A percentile compares a stretch with the other conserved stretches of the same genome.
These are phyloP conservation scores for Heliconius sara DNA, from an alignment of 2,888 invertebrate species.

Conservation along the genomic window DNA sequence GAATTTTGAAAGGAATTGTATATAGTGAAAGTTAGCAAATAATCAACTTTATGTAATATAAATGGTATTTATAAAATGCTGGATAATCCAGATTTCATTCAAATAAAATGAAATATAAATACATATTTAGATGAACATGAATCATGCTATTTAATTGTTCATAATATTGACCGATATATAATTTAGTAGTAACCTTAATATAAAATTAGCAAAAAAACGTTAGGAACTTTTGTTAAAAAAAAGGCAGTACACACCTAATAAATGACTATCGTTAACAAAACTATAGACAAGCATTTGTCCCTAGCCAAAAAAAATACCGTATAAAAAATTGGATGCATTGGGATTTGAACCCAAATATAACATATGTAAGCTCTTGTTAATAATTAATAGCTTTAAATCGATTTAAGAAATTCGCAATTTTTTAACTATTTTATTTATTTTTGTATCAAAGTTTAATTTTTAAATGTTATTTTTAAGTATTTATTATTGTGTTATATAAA, in stretches of 20 bases:
- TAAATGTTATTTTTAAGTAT: not conserved
- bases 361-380: too few species aligned
- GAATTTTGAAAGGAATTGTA: not conserved
- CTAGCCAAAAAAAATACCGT: too few species aligned
- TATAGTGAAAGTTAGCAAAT: not conserved
- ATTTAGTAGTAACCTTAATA: not conserved
- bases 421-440: too few species aligned
- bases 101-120: not conserved
- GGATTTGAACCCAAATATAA: too few species aligned
- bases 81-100: not conserved
- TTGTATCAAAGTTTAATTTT: not conserved
- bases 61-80: not conserved
- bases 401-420: too few species aligned
- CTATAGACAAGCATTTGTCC: too few species aligned
- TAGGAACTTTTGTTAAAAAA: not conserved
- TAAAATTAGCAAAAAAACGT: not conserved
- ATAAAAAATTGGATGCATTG: too few species aligned
- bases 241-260: not conserved
- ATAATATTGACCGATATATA: too few species aligned
- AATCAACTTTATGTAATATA: not conserved
- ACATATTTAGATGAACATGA: not conserved
- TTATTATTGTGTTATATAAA: not conserved
- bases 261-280: not conserved
- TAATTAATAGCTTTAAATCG: too few species aligned
- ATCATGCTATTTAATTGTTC: too few species aligned